A percentile compares a stretch with the other conserved stretches of the same genome.
Conservation (phyloP, 23 tunicate genomes). For the Clavelina lepadiformis region DNA sequence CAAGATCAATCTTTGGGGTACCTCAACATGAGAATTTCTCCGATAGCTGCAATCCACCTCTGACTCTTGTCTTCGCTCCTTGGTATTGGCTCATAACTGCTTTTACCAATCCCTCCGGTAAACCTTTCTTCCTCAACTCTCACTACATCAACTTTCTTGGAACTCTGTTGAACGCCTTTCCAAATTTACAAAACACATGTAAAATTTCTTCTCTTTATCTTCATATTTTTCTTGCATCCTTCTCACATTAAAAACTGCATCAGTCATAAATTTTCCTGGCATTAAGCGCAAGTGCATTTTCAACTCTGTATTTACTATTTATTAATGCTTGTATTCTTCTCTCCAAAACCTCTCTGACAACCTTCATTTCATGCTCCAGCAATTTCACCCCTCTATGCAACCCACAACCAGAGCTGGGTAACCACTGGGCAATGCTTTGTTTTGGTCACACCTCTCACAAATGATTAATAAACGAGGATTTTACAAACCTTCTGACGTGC, state of each 20-base stretch:
- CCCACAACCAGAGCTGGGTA: too few species aligned
- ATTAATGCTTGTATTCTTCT: too few species aligned
- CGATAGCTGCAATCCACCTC: constrained; percentile 4
- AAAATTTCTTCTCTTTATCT: constrained; percentile 5
- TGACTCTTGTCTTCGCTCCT: constrained; percentile 8
- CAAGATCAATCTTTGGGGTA: constrained; percentile 6
- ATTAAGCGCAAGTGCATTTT: too few species aligned
- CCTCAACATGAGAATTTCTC: constrained; percentile 10
- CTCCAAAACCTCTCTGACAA: too few species aligned
- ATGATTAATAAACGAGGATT: too few species aligned
- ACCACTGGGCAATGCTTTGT: too few species aligned
- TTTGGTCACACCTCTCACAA: too few species aligned
- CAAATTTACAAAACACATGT: constrained; percentile 18
- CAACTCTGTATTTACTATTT: too few species aligned
- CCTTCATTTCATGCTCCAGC: too few species aligned
- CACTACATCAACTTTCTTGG: constrained; percentile 20
- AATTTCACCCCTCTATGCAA: too few species aligned
- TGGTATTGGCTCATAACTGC: constrained; percentile 15
- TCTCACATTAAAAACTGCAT: constrained; percentile 6
- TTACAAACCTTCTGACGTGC: too few species aligned
- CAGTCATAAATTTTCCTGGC: constrained; percentile 3
- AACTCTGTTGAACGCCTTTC: constrained; percentile 18
- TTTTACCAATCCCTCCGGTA: constrained; percentile 8
- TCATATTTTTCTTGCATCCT: constrained; percentile 11
- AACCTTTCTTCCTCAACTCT: constrained; percentile 13